Evolutionary conservation across 1,140 invertebrate species (phyloP).

Genomic region (Orius insidiosus): DNA sequence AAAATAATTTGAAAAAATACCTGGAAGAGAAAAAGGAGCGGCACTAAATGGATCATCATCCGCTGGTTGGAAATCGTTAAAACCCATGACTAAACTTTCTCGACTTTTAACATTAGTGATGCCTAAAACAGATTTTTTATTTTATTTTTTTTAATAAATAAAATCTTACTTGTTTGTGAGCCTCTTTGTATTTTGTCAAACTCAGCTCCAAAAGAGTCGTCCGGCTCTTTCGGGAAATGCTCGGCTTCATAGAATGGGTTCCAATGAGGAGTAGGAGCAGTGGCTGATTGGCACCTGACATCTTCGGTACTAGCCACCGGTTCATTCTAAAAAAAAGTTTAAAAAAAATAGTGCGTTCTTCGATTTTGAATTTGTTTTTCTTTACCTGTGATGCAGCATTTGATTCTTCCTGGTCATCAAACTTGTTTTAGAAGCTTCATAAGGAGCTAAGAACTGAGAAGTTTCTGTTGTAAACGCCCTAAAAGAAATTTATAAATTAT

Average conservation of each 20-base stretch:
- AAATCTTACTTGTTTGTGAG: constrained; percentile 57
- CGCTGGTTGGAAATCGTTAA: constrained; percentile 3
- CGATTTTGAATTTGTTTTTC: not conserved
- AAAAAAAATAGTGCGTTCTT: no score
- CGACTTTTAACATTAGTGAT: constrained; percentile 58
- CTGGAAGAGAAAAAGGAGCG: constrained; percentile 35
- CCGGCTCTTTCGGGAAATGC: constrained; percentile 46
- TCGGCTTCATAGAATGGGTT: constrained; percentile 19
- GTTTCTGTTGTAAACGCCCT: constrained; percentile 59
- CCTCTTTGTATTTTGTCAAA: constrained; percentile 68
- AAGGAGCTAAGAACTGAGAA: constrained; percentile 57
- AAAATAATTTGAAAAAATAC: constrained; percentile 22
- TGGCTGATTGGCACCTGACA: constrained; percentile 18
- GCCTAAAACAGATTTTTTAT: constrained; percentile 28
- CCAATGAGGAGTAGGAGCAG: constrained; percentile 18
- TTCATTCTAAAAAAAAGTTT: constrained; percentile 15
- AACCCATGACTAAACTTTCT: constrained; percentile 41
- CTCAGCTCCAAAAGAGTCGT: constrained; percentile 73
- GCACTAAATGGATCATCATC: constrained; percentile 31
- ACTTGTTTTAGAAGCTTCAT: constrained; percentile 27
- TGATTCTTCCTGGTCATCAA: constrained; percentile 8
- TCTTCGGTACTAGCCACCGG: constrained; percentile 12
- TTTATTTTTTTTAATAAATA: not conserved
- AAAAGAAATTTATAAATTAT: no score
- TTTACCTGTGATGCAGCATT: no score